Base-by-base conservation (phyloP, 2,888 invertebrate genomes). In the Leucania comma region DNA sequence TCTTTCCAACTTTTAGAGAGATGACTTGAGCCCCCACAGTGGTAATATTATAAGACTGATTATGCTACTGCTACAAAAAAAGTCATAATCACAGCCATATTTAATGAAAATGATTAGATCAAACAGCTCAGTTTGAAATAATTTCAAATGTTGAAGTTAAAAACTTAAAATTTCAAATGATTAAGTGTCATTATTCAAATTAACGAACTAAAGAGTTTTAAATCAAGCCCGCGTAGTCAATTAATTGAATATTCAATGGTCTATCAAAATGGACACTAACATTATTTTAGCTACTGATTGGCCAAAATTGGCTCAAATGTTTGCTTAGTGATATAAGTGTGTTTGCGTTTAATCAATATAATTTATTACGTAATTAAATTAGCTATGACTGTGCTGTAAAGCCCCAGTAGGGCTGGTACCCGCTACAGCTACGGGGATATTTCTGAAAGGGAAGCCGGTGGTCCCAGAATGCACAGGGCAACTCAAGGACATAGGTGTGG, bases 201-300 rank as follows among this genome's bases (percentile, higher is more conserved):
- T 8, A 54, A 32, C 29, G 8, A 64, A 46, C 12, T 59, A 26
- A 59, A 67, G 3, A 29, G 22, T 24, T 68, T 68, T 70, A 24
- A 46, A 75, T 63, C 24, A 71, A 61, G 22, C 68, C 24, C 14
- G n/a, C n/a, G n/a, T n/a, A 17, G 53, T 24, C 42, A 72, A 80
- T 62, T 67, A 57, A 57, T 50, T 57, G 35, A 69, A 72, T 67
- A 65, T 80, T 76, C 48, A 67, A 53, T 56, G 42, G 26, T 32
- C 53, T 70, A 72, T 65, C 51, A 29, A 29, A 29, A 64, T 20
- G 67, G 57, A 67, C 74, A 64, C 68, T 63, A 62, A 53, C 53
- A 59, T 53, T 10, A 68, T 66, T 79, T 53, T 57, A 56, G 29
- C 29, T 58, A 8, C 38, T 71, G 68, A 71, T 66, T 63, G 75